phyloP scores from a whole-genome alignment of 2,797 vertebrate genomes.

The Denticeps clupeoides region DNA sequence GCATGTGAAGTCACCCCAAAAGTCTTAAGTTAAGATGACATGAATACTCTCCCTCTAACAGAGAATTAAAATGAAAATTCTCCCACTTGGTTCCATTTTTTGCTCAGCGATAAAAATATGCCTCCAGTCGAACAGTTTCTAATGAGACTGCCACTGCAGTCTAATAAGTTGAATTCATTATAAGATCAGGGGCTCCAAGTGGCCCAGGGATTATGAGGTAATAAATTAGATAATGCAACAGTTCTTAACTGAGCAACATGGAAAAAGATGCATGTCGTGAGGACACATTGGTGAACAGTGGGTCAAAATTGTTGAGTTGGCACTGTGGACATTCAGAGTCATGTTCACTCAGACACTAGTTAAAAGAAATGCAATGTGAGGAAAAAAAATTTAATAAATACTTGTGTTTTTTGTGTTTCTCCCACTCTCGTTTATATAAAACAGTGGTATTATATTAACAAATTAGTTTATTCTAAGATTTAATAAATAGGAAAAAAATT shows the following conservation, averaged over 20 bases:
- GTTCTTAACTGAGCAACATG: not conserved
- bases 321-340: too few relatives aligned
- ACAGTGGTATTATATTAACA: too few relatives aligned
- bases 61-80: constrained; percentile 16
- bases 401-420: too few relatives aligned
- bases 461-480: too few relatives aligned
- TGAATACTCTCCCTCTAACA: constrained; percentile 1
- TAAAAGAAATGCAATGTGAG: too few relatives aligned
- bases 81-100: constrained; percentile 6
- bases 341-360: too few relatives aligned
- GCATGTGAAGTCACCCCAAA: constrained; percentile 3
- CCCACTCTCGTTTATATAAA: too few relatives aligned
- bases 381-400: too few relatives aligned
- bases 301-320: too few relatives aligned
- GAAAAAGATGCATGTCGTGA: constrained; percentile 11
- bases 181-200: constrained; percentile 36
- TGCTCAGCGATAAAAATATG: constrained; percentile 21
- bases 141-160: constrained; percentile 40
- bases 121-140: constrained; percentile 26
- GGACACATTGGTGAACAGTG: too few relatives aligned
- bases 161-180: constrained; percentile 44
- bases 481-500: too few relatives aligned
- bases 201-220: constrained; percentile 23
- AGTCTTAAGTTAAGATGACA: constrained; percentile 7
- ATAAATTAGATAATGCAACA: constrained; percentile 16